A percentile compares a stretch with the other conserved stretches of the same genome.
These are phyloP conservation scores for Galbula dea DNA, from an alignment of 2,113 vertebrate species.

Conservation along the genomic window DNA sequence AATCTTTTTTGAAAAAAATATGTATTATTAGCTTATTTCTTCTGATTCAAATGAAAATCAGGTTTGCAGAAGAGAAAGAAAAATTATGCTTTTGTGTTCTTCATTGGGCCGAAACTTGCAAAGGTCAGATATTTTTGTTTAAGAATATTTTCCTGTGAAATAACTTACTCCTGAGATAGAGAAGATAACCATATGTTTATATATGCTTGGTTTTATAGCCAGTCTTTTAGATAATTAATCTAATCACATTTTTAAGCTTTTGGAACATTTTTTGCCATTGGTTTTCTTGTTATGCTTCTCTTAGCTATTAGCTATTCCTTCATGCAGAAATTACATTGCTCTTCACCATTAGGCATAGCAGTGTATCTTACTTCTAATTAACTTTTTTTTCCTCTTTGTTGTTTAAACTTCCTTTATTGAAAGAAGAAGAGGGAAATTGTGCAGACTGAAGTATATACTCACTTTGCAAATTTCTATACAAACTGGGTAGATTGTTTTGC, in stretches of 20 bases:
- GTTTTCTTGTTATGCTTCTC: not conserved
- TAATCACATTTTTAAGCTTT: not conserved
- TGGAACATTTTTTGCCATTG: not conserved
- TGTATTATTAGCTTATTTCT: not conserved
- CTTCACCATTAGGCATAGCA: not conserved
- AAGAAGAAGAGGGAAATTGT: not conserved
- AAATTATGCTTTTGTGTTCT: not conserved
- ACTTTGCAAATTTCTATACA: not conserved
- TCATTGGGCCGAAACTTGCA: not conserved
- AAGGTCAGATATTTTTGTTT: not conserved
- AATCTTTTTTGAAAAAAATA: not conserved
- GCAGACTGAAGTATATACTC: not conserved
- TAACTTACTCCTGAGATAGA: not conserved
- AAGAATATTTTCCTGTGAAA: not conserved
- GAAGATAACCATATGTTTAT: not conserved
- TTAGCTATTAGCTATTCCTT: constrained; percentile 12
- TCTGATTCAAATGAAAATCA: not conserved
- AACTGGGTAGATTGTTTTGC: not conserved
- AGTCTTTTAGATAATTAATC: constrained; percentile 26
- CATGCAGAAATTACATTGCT: constrained; percentile 4
- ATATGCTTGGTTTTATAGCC: not conserved
- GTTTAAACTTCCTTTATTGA: not conserved
- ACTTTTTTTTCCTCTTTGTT: not conserved
- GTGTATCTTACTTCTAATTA: not conserved
- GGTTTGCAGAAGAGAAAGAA: not conserved